Evolutionary conservation across 2,888 invertebrate species (phyloP).

Genomic region (Hecatera dysodea): DNA sequence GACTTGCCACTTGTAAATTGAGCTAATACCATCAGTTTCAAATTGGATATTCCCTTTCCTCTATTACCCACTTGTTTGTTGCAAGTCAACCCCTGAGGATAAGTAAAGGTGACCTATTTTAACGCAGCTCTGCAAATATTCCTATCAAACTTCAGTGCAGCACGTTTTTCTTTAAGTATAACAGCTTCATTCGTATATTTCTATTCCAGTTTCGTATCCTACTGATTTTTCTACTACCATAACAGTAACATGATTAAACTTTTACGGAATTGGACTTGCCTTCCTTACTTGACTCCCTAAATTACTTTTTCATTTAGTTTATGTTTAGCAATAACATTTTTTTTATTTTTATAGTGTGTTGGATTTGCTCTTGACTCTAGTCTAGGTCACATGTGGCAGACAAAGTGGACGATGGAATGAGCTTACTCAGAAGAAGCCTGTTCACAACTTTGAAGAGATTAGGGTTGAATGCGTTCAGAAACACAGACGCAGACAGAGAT

Average conservation of each 20-base stretch:
- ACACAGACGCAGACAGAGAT: too few relatives aligned
- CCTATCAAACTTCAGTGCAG: constrained; percentile 35
- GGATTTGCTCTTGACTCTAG: too few relatives aligned
- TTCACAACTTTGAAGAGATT: too few relatives aligned
- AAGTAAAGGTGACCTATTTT: constrained; percentile 10
- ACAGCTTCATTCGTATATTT: constrained; percentile 41
- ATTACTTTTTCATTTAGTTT: constrained; percentile 30
- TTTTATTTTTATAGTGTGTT: too few relatives aligned
- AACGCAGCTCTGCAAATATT: constrained; percentile 22
- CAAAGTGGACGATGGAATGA: too few relatives aligned
- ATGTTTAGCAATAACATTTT: constrained; percentile 22
- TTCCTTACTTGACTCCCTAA: too few relatives aligned
- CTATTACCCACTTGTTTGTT: constrained; percentile 3
- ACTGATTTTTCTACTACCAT: constrained; percentile 49
- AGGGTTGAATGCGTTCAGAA: too few relatives aligned
- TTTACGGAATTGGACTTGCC: constrained; percentile 43
- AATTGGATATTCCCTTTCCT: background rate
- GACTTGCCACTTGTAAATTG: background rate
- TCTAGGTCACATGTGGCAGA: too few relatives aligned
- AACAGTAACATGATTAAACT: constrained; percentile 60
- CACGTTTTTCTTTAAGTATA: constrained; percentile 45
- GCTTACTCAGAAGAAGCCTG: too few relatives aligned
- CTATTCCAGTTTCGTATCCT: constrained; percentile 46
- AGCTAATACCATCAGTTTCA: background rate
- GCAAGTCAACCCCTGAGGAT: background rate